These are phyloP conservation scores for Ptyas mucosa DNA, from an alignment of 2,113 vertebrate species.

Conservation along the genomic window DNA sequence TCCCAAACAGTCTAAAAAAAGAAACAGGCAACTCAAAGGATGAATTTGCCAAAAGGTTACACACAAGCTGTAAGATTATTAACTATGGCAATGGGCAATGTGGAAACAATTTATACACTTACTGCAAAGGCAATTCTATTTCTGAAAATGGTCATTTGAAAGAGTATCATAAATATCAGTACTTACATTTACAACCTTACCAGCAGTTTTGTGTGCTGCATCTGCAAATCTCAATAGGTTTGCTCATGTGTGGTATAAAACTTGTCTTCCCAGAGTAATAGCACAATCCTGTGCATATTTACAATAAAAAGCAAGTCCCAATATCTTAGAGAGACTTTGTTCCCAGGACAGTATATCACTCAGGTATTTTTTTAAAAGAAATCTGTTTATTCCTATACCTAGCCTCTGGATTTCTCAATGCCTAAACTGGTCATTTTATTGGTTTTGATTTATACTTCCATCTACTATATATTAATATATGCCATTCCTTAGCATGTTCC, in stretches of 20 bases:
- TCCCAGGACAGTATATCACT: not conserved
- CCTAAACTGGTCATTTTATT: not conserved
- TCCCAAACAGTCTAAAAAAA: conserved; percentile 14
- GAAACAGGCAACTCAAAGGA: not conserved
- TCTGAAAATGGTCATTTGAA: not conserved
- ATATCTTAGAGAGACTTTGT: not conserved
- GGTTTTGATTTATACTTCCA: not conserved
- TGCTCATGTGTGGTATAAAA: not conserved
- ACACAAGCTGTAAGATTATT: not conserved
- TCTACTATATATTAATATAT: not conserved
- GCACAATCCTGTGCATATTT: not conserved
- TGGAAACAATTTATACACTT: not conserved
- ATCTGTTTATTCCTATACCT: not conserved
- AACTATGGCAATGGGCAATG: conserved; percentile 1
- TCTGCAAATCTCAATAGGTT: conserved; percentile 7
- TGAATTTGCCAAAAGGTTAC: not conserved
- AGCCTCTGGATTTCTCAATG: not conserved
- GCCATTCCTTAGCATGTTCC: not conserved
- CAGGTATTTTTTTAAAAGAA: not conserved
- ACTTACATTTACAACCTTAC: not conserved
- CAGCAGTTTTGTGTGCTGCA: not conserved
- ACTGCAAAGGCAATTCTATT: not conserved
- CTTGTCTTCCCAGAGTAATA: not conserved
- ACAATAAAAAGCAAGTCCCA: not conserved
- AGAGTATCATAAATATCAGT: conserved; percentile 6